These are phyloP conservation scores for Psittacara wagleri DNA, from an alignment of 2,113 vertebrate genomes.

Conservation along the genomic window DNA sequence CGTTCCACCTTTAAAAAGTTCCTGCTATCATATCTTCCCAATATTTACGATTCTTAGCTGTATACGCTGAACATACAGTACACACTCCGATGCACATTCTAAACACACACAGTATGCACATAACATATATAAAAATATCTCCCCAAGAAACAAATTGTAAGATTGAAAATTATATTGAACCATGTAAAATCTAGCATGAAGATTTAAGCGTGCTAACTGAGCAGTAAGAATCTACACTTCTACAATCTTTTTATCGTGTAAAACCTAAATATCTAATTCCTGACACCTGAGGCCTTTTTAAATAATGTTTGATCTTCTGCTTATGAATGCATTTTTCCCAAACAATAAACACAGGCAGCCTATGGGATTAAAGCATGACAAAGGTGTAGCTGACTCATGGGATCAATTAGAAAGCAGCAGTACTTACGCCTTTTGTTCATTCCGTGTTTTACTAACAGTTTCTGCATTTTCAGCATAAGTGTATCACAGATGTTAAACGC, in stretches of 20 bases:
- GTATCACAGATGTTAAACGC: constrained; percentile 31
- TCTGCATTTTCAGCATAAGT: constrained; percentile 42
- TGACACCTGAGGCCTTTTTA: constrained; percentile 51
- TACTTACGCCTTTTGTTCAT: constrained; percentile 56
- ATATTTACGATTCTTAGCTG: background rate
- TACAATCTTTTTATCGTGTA: background rate
- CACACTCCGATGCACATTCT: background rate
- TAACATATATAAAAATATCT: background rate
- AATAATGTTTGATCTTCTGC: constrained; percentile 45
- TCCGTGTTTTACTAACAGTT: constrained; percentile 38
- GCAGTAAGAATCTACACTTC: background rate
- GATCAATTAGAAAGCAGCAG: constrained; percentile 75
- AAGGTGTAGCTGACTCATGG: constrained; percentile 76
- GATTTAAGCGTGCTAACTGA: background rate
- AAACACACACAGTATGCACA: background rate
- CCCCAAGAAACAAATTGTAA: background rate
- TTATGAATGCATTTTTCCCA: constrained; percentile 59
- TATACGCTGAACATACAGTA: background rate
- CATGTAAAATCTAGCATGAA: background rate
- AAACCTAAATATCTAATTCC: constrained; percentile 11
- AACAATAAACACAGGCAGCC: constrained; percentile 67
- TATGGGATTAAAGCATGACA: constrained; percentile 73
- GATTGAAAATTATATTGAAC: background rate
- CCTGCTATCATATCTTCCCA: background rate
- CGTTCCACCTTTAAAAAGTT: background rate